These are phyloP conservation scores for Actenoides lindsayi DNA, from an alignment of 2,113 vertebrate genomes.

Conservation along the genomic window DNA sequence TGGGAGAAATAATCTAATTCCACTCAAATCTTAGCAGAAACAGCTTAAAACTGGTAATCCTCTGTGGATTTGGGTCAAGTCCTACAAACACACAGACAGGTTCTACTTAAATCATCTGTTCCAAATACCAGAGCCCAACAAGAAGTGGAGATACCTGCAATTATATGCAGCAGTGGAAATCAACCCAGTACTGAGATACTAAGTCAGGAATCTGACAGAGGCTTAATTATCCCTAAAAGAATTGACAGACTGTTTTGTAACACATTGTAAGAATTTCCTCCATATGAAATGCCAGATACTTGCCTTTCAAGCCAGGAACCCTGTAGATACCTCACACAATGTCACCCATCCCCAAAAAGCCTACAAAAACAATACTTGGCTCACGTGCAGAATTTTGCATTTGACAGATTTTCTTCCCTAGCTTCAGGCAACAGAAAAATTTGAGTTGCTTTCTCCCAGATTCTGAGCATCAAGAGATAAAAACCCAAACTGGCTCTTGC, in stretches of 20 bases:
- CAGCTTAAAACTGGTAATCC: constrained; percentile 46
- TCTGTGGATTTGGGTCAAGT: constrained; percentile 41
- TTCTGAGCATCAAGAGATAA: background rate
- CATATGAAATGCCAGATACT: background rate
- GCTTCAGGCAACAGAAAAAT: background rate
- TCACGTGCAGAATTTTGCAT: background rate
- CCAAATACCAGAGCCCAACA: background rate
- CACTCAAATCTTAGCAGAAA: constrained; percentile 29
- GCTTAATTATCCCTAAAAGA: background rate
- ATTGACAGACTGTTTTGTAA: background rate
- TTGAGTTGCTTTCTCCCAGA: background rate
- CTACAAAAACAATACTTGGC: background rate
- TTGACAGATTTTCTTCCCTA: background rate
- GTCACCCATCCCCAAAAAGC: background rate
- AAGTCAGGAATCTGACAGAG: background rate
- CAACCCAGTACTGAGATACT: background rate
- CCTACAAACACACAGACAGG: constrained; percentile 10
- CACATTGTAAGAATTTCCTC: background rate
- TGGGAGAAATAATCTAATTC: background rate
- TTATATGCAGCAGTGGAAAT: background rate
- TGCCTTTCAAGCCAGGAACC: background rate
- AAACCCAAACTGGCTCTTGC: background rate
- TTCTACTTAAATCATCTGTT: background rate
- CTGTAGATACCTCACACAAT: background rate
- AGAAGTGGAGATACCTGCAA: background rate